These are phyloP conservation scores for Pomacea maculata DNA, from an alignment of 1,140 invertebrate genomes.

Conservation along the genomic window DNA sequence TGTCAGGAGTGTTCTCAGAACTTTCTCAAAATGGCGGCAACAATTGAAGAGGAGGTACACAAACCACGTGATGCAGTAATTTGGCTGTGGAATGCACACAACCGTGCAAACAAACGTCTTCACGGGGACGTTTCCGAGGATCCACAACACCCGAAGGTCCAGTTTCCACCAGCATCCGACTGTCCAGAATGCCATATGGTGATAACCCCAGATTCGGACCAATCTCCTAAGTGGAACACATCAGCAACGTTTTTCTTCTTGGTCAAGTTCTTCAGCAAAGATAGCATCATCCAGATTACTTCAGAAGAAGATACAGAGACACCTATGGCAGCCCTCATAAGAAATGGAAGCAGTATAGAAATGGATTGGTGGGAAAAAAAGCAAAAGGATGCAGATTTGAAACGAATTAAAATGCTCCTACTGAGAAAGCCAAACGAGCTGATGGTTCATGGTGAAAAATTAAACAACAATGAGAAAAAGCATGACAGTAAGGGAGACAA, in stretches of 20 bases:
- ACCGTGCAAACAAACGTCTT: conserved; percentile 84
- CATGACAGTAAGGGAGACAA: neutral
- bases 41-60: conserved; percentile 75
- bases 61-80: conserved; percentile 80
- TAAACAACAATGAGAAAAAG: neutral
- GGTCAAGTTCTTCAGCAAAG: conserved; percentile 74
- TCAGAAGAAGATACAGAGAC: neutral
- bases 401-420: conserved; percentile 34
- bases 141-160: conserved; percentile 86
- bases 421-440: neutral
- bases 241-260: conserved; percentile 79
- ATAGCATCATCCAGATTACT: conserved; percentile 34
- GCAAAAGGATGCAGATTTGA: conserved; percentile 47
- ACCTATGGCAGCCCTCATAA: neutral
- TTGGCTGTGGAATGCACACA: conserved; percentile 96
- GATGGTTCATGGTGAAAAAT: neutral
- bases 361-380: conserved; percentile 58
- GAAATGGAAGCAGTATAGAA: conserved; percentile 10
- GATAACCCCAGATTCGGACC: neutral
- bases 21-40: conserved; percentile 76
- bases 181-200: conserved; percentile 76
- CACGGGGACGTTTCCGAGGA: conserved; percentile 89
- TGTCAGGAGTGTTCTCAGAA: conserved; percentile 89
- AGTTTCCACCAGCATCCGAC: conserved; percentile 80
- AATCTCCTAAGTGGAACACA: conserved; percentile 75